Conservation (phyloP, 2,888 invertebrate species). For the Agrochola macilenta region DNA sequence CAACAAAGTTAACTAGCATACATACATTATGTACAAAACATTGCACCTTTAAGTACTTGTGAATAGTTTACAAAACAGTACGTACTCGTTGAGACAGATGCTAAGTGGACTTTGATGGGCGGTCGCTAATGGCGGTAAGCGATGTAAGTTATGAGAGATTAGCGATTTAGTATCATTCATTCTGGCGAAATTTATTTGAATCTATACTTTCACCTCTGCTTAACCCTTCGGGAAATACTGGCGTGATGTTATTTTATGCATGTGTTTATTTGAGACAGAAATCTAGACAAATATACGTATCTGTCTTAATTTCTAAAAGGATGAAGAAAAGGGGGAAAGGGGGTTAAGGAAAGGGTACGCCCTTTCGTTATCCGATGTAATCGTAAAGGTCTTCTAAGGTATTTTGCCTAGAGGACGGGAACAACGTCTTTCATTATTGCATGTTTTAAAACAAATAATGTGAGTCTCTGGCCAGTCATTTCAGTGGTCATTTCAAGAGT, state of each 20-base stretch:
- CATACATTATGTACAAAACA: slow-evolving; percentile 26
- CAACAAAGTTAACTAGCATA: slow-evolving; percentile 16
- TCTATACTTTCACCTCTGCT: neutral
- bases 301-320: no score
- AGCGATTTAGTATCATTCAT: neutral
- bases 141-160: neutral
- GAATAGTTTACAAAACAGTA: slow-evolving; percentile 75
- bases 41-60: slow-evolving; percentile 60
- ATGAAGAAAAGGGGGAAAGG: no score
- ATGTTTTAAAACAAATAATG: neutral
- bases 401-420: neutral
- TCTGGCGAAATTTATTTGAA: neutral
- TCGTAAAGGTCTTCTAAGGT: neutral
- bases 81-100: slow-evolving; percentile 69
- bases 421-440: neutral
- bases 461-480: neutral
- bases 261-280: no score
- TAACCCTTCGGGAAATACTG: neutral
- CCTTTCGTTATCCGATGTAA: neutral
- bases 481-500: neutral
- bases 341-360: no score
- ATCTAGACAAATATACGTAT: no score
- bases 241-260: neutral
- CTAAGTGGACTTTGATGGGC: slow-evolving; percentile 75
- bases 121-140: slow-evolving; percentile 63